These are phyloP conservation scores for Chiridota heheva DNA, from an alignment of 35 echinoderm and acorn worm species.

Conservation along the genomic window DNA sequence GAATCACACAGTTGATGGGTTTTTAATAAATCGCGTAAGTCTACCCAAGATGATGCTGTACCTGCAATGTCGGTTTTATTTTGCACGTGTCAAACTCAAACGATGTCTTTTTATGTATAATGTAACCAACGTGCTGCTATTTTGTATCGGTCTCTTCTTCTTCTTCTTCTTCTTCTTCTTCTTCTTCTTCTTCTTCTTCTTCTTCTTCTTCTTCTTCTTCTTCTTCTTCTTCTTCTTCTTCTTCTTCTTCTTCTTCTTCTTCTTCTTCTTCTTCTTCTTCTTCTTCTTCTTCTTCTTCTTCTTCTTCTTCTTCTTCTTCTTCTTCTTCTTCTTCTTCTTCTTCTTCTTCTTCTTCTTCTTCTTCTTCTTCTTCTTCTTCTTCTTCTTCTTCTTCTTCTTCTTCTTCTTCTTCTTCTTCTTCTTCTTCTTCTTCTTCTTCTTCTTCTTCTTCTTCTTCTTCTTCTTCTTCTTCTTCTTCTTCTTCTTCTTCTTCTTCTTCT, in stretches of 20 bases:
- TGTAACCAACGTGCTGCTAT: background rate
- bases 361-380: constrained; percentile 8
- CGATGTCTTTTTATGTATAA: background rate
- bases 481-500: no score
- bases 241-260: background rate
- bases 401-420: no score
- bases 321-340: constrained; percentile 8
- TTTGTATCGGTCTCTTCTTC: background rate
- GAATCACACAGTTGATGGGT: no score
- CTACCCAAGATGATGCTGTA: no score
- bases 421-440: no score
- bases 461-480: no score
- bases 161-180: background rate
- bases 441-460: no score
- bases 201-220: constrained; percentile 10
- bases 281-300: background rate
- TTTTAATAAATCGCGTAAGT: no score
- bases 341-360: constrained; percentile 9
- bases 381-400: constrained; percentile 2
- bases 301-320: constrained; percentile 8
- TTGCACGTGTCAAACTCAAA: no score
- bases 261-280: background rate
- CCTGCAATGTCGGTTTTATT: no score
- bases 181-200: background rate
- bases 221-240: background rate